phyloP scores from a whole-genome alignment of 2,888 invertebrate species.

The Temnothorax unifasciatus region DNA sequence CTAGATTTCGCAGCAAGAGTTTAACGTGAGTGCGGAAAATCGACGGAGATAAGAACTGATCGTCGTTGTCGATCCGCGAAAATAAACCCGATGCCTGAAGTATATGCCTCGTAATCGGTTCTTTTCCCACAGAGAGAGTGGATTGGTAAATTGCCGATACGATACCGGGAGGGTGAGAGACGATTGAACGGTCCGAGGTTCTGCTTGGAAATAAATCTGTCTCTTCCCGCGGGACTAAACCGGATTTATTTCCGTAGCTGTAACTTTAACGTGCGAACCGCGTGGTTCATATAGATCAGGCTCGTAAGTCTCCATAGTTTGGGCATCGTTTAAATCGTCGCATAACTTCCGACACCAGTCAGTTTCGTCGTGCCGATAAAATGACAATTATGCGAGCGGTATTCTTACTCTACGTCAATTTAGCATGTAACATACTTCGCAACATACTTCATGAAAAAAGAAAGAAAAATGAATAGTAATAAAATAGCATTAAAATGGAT shows the following conservation, averaged over 20 bases:
- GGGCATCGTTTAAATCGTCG: constrained; percentile 72
- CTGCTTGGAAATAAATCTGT: constrained; percentile 75
- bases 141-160: constrained; percentile 52
- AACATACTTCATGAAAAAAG: background rate
- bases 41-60: constrained; percentile 54
- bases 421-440: background rate
- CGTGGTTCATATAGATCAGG: constrained; percentile 71
- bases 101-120: constrained; percentile 63
- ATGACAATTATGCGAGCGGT: constrained; percentile 50
- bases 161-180: constrained; percentile 15
- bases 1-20: background rate
- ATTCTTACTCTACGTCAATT: constrained; percentile 21
- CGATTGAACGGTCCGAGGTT: constrained; percentile 54
- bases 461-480: background rate
- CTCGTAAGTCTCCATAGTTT: constrained; percentile 73
- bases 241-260: constrained; percentile 73
- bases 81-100: constrained; percentile 62
- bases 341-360: constrained; percentile 58
- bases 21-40: constrained; percentile 25
- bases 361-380: constrained; percentile 38
- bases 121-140: constrained; percentile 47
- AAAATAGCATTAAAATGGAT: background rate
- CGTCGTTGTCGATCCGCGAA: constrained; percentile 55
- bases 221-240: constrained; percentile 75
- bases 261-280: constrained; percentile 70